A percentile compares a stretch with the other conserved stretches of the same genome.
Evolutionary conservation across 2,888 invertebrate genomes (phyloP).

Genomic region (Acrocyrtus sp.): DNA sequence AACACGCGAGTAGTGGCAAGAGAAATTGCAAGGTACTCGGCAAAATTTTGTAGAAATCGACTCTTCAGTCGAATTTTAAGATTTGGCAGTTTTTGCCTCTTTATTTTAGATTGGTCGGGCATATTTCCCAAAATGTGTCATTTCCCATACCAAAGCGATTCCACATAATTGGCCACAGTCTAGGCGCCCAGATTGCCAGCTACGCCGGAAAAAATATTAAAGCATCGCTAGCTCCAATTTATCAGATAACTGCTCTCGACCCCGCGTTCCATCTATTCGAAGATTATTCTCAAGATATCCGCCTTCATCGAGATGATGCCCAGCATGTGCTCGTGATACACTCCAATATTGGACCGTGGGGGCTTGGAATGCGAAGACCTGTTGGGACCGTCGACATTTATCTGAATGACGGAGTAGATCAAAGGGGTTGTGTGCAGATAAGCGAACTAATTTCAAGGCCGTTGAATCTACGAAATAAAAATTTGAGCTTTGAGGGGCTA

Average conservation of each 20-base stretch:
- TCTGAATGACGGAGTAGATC: slow-evolving; percentile 50
- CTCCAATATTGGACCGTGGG: slow-evolving; percentile 45
- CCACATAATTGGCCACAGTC: slow-evolving; percentile 53
- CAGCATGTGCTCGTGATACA: slow-evolving; percentile 43
- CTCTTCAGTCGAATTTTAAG: too few species aligned
- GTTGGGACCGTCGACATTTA: slow-evolving; percentile 50
- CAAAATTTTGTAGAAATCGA: too few species aligned
- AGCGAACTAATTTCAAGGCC: too few species aligned
- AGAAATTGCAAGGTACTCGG: slow-evolving; percentile 42
- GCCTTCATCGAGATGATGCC: slow-evolving; percentile 41
- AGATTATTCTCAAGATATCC: slow-evolving; percentile 30
- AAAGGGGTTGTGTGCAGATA: slow-evolving; percentile 44
- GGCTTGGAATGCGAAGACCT: slow-evolving; percentile 46
- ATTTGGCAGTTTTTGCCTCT: too few species aligned
- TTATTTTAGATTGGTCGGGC: slow-evolving; percentile 40
- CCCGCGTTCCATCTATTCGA: slow-evolving; percentile 53
- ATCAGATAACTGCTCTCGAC: slow-evolving; percentile 48
- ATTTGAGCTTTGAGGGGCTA: neutral
- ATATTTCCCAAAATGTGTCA: slow-evolving; percentile 28
- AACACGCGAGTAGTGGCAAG: slow-evolving; percentile 51
- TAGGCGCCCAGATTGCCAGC: slow-evolving; percentile 51
- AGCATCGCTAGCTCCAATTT: slow-evolving; percentile 13
- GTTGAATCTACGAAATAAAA: too few species aligned
- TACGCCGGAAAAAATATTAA: slow-evolving; percentile 51
- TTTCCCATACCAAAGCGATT: slow-evolving; percentile 31